These are phyloP conservation scores for Oncorhynchus mykiss DNA, from an alignment of 2,113 vertebrate genomes.

Conservation along the genomic window DNA sequence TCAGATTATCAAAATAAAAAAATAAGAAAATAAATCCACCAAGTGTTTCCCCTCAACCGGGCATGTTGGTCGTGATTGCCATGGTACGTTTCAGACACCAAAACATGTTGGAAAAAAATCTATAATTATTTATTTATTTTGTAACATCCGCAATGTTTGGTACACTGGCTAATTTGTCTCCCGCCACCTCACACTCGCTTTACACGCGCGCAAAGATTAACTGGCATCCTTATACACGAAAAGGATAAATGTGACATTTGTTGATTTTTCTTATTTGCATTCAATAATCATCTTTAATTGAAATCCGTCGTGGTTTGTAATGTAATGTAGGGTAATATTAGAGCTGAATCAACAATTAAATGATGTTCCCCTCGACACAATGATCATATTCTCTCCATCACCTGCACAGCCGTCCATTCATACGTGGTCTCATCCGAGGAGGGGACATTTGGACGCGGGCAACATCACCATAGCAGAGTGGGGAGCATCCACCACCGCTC, in stretches of 20 bases:
- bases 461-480: slow-evolving; percentile 65
- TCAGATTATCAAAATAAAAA: slow-evolving; percentile 35
- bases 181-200: slow-evolving; percentile 44
- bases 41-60: slow-evolving; percentile 33
- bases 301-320: slow-evolving; percentile 53
- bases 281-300: slow-evolving; percentile 20
- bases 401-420: slow-evolving; percentile 62
- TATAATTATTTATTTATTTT: slow-evolving; percentile 75
- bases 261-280: slow-evolving; percentile 40
- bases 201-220: slow-evolving; percentile 51
- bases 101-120: slow-evolving; percentile 35
- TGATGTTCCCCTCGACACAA: slow-evolving; percentile 54
- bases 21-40: slow-evolving; percentile 13
- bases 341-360: slow-evolving; percentile 42
- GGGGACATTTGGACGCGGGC: slow-evolving; percentile 47
- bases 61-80: slow-evolving; percentile 39
- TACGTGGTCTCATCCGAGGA: slow-evolving; percentile 53
- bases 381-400: slow-evolving; percentile 59
- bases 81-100: slow-evolving; percentile 26
- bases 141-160: slow-evolving; percentile 80
- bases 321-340: slow-evolving; percentile 28
- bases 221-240: slow-evolving; percentile 29
- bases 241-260: slow-evolving; percentile 43
- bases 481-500: slow-evolving; percentile 58
- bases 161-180: slow-evolving; percentile 59